Base-by-base conservation (phyloP, 2,797 vertebrate genomes). In the Peromyscus melanophrys region DNA sequence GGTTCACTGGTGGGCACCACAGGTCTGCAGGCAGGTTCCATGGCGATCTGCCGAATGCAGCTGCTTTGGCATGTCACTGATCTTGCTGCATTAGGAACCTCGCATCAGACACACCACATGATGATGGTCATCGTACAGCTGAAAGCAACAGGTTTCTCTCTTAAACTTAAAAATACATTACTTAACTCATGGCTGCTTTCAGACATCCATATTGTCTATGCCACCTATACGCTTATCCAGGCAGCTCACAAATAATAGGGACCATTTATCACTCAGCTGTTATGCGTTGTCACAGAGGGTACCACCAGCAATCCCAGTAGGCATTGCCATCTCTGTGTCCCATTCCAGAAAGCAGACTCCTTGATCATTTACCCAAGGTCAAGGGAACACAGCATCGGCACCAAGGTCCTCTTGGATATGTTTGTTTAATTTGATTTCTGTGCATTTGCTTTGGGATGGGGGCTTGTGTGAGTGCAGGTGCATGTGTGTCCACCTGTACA, bases 11-110 rank as follows among this genome's bases (percentile, higher is more conserved):
- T 21, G 14, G 87, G 14, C 6, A 77, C 52, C 65, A 9, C 43
- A 2, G 4, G 1, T 21, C 40, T 49, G 46, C n/a, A 2, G 61
- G 55, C 16, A 19, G 17, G 43, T 17, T 52, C 37, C 29, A 5
- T 0, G 57, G 25, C 34, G 7, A 84, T 40, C 86, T 8, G 5
- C 59, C 6, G 0, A 43, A 29, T 4, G 52, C 25, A 29, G 14
- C 83, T 25, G 31, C 23, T 67, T n/a, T 83, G 55, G 71, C 69
- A 46, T 37, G 52, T 43, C 82, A 46, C 73, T 40, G 49, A 49
- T n/a, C 78, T 75, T 83, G 13, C 61, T 86, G 17, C 43, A 23
- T 94, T 76, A 91, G 82, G 91, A 86, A 87, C 78, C 92, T 71
- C 83, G 49, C 57, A 78, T 49, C 34, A 65, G 83, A 63, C 49